Evolutionary conservation across 2,113 vertebrate genomes (phyloP).

Genomic region (Clarias gariepinus): DNA sequence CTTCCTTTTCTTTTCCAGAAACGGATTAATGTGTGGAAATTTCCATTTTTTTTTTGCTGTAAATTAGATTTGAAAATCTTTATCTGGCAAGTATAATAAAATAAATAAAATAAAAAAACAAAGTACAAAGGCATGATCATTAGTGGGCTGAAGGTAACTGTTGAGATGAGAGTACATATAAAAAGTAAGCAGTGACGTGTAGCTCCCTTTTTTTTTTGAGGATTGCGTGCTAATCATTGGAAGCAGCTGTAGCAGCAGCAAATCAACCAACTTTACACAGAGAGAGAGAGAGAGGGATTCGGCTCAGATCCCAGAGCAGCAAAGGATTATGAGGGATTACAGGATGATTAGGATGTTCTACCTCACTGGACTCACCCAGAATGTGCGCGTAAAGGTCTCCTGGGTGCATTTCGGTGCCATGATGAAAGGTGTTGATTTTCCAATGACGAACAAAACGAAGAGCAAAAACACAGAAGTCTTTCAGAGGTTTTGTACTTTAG

Average conservation of each 20-base stretch:
- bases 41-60: not conserved
- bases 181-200: not conserved
- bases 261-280: not conserved
- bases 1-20: not conserved
- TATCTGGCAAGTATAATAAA: not conserved
- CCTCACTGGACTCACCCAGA: conserved; percentile 54
- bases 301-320: conserved; percentile 64
- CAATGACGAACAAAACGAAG: conserved; percentile 47
- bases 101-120: not conserved
- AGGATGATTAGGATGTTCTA: conserved; percentile 66
- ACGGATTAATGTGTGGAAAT: not conserved
- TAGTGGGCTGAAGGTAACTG: not conserved
- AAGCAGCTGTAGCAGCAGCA: conserved; percentile 3
- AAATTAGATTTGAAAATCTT: not conserved
- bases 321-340: conserved; percentile 75
- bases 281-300: conserved; percentile 28
- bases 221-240: not conserved
- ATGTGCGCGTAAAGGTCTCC: conserved; percentile 62
- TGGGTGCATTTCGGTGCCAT: conserved; percentile 52
- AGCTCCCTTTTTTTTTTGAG: not conserved
- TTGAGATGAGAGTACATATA: not conserved
- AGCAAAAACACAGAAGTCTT: not conserved
- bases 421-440: conserved; percentile 60
- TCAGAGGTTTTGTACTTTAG: not conserved
- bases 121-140: not conserved